Evolutionary conservation across 2,113 vertebrate species (phyloP), one percentile per base, ranked within the genome.

Genomic region (Poecile atricapillus): DNA sequence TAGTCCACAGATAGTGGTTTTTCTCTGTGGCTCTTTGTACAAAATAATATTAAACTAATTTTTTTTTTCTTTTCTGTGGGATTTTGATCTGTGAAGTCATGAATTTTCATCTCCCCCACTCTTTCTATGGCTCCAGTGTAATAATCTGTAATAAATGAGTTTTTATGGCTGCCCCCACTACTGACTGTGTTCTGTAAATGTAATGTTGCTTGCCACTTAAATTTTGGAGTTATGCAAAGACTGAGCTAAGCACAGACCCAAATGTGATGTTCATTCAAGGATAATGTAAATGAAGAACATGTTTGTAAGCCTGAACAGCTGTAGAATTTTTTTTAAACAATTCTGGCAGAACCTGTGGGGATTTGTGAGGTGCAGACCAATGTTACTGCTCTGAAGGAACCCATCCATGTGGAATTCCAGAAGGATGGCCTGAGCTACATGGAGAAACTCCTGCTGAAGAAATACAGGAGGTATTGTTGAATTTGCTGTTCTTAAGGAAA

Each of bases 371-470:
- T 98, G 27, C 99, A 99, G 96, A 98, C 98, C 70, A 98, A 94
- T 87, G 87, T 98, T 18, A 91, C 94, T 95, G 77, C 90, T 90
- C 31, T 18, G 94, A 95, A 91, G 75, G 95, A 97, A 73, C 92
- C 97, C 53, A 28, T 99, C 93, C 96, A 96, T 13, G 97, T 99
- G 95, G 97, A 98, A 93, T 99, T 99, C 97, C 97, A 93, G 89
- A 95, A 98, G 87, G 97, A 96, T 49, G 97, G 97, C 74, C 92
- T 99, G 71, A 99, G 97, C 80, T 99, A 99, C 93, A 95, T 99
- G 98, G 99, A 99, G 94, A 98, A 98, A 93, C 97, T 99, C 67
- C 97, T 99, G 87, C 98, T 99, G 71, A 99, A 99, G 95, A 99
- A 98, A 75, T 97, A 99, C 87, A 98, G 98, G 96, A 99, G 99